Conservation (phyloP, 2,888 invertebrate genomes). For the Oscheius onirici region DNA sequence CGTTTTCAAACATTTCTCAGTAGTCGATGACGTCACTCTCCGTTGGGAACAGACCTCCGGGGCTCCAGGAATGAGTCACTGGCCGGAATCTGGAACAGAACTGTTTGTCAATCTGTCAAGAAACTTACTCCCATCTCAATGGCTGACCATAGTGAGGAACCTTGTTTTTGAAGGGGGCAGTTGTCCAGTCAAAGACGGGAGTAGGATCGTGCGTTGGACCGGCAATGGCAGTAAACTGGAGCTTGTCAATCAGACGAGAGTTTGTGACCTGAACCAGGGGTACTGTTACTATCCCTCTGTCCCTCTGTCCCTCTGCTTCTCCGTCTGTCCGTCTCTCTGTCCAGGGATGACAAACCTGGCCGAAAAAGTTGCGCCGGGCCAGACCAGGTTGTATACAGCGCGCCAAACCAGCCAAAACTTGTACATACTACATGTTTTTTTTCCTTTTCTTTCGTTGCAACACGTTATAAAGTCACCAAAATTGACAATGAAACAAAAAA, state of each 20-base stretch:
- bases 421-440: too few relatives aligned
- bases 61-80: conserved; percentile 40
- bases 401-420: too few relatives aligned
- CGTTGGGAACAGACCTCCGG: conserved; percentile 4
- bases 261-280: conserved; percentile 66
- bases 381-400: too few relatives aligned
- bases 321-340: too few relatives aligned
- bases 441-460: too few relatives aligned
- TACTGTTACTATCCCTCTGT: neutral
- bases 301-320: too few relatives aligned
- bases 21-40: neutral
- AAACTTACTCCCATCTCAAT: conserved; percentile 41
- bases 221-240: conserved; percentile 76
- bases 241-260: conserved; percentile 59
- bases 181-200: conserved; percentile 83
- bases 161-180: conserved; percentile 76
- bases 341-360: too few relatives aligned
- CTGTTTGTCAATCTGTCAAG: neutral
- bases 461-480: too few relatives aligned
- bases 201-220: conserved; percentile 77
- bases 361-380: too few relatives aligned
- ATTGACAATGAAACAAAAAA: too few relatives aligned
- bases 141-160: conserved; percentile 52
- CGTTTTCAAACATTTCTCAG: neutral
- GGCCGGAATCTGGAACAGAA: conserved; percentile 41